Conservation (phyloP, 2,888 invertebrate genomes). For the Cheilosia variabilis region DNA sequence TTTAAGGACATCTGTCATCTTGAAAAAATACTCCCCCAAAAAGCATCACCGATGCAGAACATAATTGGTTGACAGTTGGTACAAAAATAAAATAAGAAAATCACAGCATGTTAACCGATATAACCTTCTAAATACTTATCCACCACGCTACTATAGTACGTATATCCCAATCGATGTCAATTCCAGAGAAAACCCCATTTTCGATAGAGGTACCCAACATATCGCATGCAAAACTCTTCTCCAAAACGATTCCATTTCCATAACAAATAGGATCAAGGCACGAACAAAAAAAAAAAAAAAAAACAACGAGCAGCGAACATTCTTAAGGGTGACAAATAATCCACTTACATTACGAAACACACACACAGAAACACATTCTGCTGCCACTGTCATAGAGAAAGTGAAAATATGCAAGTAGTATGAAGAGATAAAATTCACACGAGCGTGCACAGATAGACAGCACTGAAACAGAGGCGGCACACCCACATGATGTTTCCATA, state of each 20-base stretch:
- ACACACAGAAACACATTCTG: not conserved
- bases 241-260: conserved; percentile 56
- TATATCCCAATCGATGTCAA: conserved; percentile 21
- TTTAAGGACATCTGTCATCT: conserved; percentile 4
- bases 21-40: not conserved
- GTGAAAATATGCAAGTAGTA: conserved; percentile 20
- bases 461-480: not conserved
- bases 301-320: conserved; percentile 5
- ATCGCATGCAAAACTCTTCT: conserved; percentile 33
- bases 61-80: conserved; percentile 4
- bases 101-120: conserved; percentile 27
- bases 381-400: not conserved
- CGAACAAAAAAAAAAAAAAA: conserved; percentile 1
- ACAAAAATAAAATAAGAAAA: conserved; percentile 1
- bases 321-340: conserved; percentile 53
- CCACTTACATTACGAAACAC: conserved; percentile 48
- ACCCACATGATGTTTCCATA: conserved; percentile 10
- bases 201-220: not conserved
- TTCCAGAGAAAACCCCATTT: conserved; percentile 11
- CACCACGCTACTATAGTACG: not conserved
- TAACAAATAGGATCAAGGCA: conserved; percentile 54
- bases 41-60: not conserved
- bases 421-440: conserved; percentile 9
- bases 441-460: conserved; percentile 1
- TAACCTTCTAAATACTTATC: conserved; percentile 5